Percentiles rank a stretch among this genome's conserved stretches.
Evolutionary conservation across 2,797 vertebrate genomes (phyloP).

Genomic region (Peromyscus aztecus): DNA sequence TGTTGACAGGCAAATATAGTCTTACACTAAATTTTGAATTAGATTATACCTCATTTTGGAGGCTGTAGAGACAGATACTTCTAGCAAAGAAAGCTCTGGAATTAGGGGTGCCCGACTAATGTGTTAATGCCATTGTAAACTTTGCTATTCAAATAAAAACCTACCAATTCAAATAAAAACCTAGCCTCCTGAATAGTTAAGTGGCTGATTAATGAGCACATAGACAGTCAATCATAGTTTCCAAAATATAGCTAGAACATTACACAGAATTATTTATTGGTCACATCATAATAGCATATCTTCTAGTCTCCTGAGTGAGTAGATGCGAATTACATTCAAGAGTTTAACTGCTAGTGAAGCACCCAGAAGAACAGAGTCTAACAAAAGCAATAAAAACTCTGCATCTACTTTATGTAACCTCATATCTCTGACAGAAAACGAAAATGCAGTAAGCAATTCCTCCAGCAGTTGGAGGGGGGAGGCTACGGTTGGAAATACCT

Average conservation of each 20-base stretch:
- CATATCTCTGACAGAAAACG: slow-evolving; percentile 22
- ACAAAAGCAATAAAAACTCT: slow-evolving; percentile 37
- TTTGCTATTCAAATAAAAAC: slow-evolving; percentile 27
- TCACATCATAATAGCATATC: slow-evolving; percentile 14
- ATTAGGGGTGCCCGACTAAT: background rate
- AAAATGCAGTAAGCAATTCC: background rate
- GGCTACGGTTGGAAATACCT: background rate
- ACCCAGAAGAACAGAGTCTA: slow-evolving; percentile 15
- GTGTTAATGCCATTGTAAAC: slow-evolving; percentile 10
- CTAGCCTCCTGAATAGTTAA: background rate
- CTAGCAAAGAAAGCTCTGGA: background rate
- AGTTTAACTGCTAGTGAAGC: slow-evolving; percentile 23
- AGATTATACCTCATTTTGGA: background rate
- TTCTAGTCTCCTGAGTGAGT: background rate
- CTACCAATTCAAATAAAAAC: background rate
- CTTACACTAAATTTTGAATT: slow-evolving; percentile 38
- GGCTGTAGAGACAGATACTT: background rate
- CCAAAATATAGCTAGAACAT: slow-evolving; percentile 27
- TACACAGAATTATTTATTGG: slow-evolving; percentile 34
- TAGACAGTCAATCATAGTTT: slow-evolving; percentile 24
- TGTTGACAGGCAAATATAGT: background rate
- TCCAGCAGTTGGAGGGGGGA: background rate
- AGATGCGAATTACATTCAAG: slow-evolving; percentile 9
- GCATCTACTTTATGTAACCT: background rate
- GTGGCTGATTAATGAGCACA: slow-evolving; percentile 6